phyloP scores from a whole-genome alignment of 1,140 invertebrate genomes.

The Palaemon carinicauda region DNA sequence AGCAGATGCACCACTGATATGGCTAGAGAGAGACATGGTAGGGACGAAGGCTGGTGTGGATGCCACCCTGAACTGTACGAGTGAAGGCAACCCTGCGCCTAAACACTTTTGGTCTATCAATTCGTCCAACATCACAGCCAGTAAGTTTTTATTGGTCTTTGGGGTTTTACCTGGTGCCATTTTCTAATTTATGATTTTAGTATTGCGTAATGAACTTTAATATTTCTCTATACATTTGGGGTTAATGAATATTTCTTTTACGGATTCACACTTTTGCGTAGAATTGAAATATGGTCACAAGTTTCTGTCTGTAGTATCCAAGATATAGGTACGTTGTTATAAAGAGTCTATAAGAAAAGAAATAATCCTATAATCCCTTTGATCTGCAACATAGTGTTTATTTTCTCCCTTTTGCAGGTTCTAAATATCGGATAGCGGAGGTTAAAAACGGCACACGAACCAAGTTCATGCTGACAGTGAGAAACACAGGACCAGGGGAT shows the following conservation, averaged over 20 bases:
- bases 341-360: neutral
- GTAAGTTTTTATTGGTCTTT: neutral
- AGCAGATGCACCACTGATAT: constrained; percentile 54
- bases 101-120: constrained; percentile 46
- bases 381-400: too few species aligned
- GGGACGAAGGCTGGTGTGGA: constrained; percentile 34
- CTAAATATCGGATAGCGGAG: constrained; percentile 36
- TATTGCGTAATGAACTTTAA: too few species aligned
- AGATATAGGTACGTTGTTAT: neutral
- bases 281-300: too few species aligned
- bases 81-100: constrained; percentile 57
- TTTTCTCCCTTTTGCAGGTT: neutral
- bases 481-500: neutral
- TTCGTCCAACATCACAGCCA: constrained; percentile 27
- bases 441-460: neutral
- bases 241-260: too few species aligned
- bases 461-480: constrained; percentile 19
- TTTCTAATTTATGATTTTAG: neutral
- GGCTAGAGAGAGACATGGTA: constrained; percentile 53
- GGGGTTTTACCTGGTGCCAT: neutral
- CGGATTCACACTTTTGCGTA: too few species aligned
- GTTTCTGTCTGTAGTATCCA: too few species aligned
- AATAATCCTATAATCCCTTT: neutral
- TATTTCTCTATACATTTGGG: neutral
- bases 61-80: constrained; percentile 57